Percentiles rank a stretch among this genome's conserved stretches.
These are phyloP conservation scores for Macrostomum cliftonense DNA, from an alignment of 2,888 invertebrate genomes.

Conservation along the genomic window DNA sequence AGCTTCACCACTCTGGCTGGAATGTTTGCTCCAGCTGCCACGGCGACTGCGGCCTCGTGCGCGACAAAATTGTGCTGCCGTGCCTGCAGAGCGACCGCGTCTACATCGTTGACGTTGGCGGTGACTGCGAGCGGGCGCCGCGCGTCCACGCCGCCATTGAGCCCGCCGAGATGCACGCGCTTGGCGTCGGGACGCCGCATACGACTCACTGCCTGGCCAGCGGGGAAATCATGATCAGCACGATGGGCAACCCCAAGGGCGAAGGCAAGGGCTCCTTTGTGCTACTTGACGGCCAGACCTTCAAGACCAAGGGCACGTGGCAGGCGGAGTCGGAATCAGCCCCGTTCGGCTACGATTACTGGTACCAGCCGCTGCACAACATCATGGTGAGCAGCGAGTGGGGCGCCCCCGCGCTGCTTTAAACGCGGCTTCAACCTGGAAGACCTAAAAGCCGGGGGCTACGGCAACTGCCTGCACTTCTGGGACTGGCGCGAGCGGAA, in stretches of 20 bases:
- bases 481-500: conserved; percentile 70
- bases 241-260: conserved; percentile 70
- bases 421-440: conserved; percentile 45
- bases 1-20: conserved; percentile 89
- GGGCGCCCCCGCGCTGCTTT: conserved; percentile 67
- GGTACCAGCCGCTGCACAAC: conserved; percentile 86
- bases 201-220: conserved; percentile 77
- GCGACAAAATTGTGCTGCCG: conserved; percentile 65
- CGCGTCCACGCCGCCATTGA: conserved; percentile 46
- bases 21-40: conserved; percentile 86
- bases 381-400: conserved; percentile 76
- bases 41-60: conserved; percentile 41
- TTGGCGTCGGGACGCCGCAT: conserved; percentile 65
- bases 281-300: conserved; percentile 60
- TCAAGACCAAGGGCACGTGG: conserved; percentile 48
- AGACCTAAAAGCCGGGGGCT: conserved; percentile 44
- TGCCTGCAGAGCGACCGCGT: conserved; percentile 60
- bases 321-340: conserved; percentile 17
- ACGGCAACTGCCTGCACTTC: conserved; percentile 64
- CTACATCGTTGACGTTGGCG: conserved; percentile 60
- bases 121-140: conserved; percentile 51
- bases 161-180: conserved; percentile 53
- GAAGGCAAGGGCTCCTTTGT: conserved; percentile 65
- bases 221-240: conserved; percentile 83
- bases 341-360: conserved; percentile 69